phyloP scores from a whole-genome alignment of 1,140 invertebrate genomes.

The Pectinophora gossypiella region DNA sequence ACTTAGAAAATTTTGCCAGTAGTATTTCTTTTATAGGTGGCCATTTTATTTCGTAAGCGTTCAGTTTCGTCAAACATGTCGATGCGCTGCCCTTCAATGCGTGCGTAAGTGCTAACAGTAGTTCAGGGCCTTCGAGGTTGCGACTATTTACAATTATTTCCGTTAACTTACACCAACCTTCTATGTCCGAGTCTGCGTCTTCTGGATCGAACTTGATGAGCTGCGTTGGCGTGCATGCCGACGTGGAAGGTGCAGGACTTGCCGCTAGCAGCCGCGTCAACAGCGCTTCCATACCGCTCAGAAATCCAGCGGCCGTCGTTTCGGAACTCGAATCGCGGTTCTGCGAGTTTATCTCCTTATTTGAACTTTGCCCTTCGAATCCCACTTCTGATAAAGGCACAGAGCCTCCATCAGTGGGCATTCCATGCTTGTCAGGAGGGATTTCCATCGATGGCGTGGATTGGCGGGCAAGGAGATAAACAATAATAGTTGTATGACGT shows the following conservation, averaged over 20 bases:
- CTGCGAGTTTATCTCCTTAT: background rate
- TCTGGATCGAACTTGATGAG: background rate
- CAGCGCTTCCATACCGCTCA: background rate
- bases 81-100: background rate
- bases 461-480: too few relatives aligned
- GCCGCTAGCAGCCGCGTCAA: background rate
- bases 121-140: background rate
- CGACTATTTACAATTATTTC: background rate
- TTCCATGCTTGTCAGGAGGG: too few relatives aligned
- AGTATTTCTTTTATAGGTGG: too few relatives aligned
- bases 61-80: background rate
- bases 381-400: background rate
- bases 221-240: background rate
- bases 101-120: background rate
- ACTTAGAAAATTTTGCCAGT: too few relatives aligned
- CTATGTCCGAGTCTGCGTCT: background rate
- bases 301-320: background rate
- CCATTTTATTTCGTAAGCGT: background rate
- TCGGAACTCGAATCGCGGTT: background rate
- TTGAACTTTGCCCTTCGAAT: background rate
- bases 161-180: background rate
- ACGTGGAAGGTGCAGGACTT: background rate
- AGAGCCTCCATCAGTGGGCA: too few relatives aligned
- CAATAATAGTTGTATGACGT: too few relatives aligned
- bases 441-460: too few relatives aligned